Percentiles rank a stretch among this genome's conserved stretches.
phyloP scores from a whole-genome alignment of 2,113 vertebrate species.

The Felis chaus region DNA sequence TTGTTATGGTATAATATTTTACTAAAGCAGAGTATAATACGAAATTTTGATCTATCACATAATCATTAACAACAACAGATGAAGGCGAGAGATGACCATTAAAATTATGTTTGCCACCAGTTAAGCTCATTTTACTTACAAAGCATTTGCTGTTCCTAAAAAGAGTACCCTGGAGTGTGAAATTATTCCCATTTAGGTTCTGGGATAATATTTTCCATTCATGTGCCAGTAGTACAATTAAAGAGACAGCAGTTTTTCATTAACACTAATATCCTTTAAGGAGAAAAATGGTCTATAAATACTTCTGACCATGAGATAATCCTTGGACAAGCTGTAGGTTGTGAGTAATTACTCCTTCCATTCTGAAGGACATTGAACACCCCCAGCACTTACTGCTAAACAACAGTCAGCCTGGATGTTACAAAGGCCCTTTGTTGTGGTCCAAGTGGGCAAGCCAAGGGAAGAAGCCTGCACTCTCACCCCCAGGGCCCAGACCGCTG shows the following conservation, averaged over 20 bases:
- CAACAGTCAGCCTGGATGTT: slow-evolving; percentile 16
- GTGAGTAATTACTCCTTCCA: slow-evolving; percentile 67
- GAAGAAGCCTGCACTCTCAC: slow-evolving; percentile 33
- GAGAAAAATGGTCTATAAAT: slow-evolving; percentile 72
- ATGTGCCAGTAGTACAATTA: slow-evolving; percentile 34
- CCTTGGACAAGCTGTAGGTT: slow-evolving; percentile 62
- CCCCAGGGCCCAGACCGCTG: not conserved
- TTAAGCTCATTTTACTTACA: slow-evolving; percentile 44
- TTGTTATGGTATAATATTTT: not conserved
- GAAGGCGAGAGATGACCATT: not conserved
- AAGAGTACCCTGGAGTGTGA: slow-evolving; percentile 50
- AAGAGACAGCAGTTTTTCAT: slow-evolving; percentile 76
- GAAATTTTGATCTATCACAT: not conserved
- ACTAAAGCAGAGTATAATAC: not conserved
- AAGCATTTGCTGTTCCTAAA: slow-evolving; percentile 57
- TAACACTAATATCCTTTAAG: slow-evolving; percentile 62
- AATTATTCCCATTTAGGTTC: slow-evolving; percentile 69
- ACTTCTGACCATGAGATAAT: slow-evolving; percentile 66
- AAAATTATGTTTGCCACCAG: slow-evolving; percentile 2
- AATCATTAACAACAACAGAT: not conserved
- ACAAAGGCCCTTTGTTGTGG: slow-evolving; percentile 53
- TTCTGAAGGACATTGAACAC: slow-evolving; percentile 50
- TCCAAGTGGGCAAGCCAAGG: slow-evolving; percentile 36
- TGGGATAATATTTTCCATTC: slow-evolving; percentile 72
- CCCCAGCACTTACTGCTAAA: slow-evolving; percentile 34